Base-by-base conservation (phyloP, 2,113 vertebrate species). In the Hydrochoerus hydrochaeris region DNA sequence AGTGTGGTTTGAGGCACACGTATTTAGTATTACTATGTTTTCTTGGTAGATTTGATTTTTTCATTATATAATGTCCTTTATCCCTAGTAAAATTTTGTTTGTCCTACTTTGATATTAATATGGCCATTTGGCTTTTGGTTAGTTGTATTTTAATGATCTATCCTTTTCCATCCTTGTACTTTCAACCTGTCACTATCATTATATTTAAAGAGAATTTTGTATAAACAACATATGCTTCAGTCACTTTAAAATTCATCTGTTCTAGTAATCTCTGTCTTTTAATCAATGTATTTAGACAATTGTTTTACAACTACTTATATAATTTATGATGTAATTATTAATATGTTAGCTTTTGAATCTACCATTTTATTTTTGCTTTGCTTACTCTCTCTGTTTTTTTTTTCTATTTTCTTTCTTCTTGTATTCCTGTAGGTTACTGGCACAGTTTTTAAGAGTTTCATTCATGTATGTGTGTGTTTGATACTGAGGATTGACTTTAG, bases 121-220 rank as follows among this genome's bases (percentile, higher is more conserved):
- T 1, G 57, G 46, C 38, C 44, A 41, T 2, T 67, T 19, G 67
- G 30, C n/a, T 97, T 71, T 82, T 73, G 20, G 81, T 54, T 83
- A 8, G 81, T 57, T 83, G 4, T 75, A 19, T 73, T 97, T 95
- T 80, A 49, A 88, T 62, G 38, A 38, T 46, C 7, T 0, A 35
- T n/a, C 22, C 65, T 83, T 82, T 54, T 77, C 38, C 14, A 26
- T 32, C 3, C 5, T 88, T 78, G 78, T 87, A 69, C 32, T 92
- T 89, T 71, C 41, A 92, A 20, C 46, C 41, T 52, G 4, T n/a
- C 26, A 75, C 44, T 69, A 83, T 49, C 7, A 6, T 71, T 92
- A 35, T 60, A 69, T 81, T 95, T 86, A 75, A 93, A 60, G 52
- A 62, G 28, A 69, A 35, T 80, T 93, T 95, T 57, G 85, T 65